These are phyloP conservation scores for Drosophila robusta DNA, from an alignment of 2,888 invertebrate species.

Conservation along the genomic window DNA sequence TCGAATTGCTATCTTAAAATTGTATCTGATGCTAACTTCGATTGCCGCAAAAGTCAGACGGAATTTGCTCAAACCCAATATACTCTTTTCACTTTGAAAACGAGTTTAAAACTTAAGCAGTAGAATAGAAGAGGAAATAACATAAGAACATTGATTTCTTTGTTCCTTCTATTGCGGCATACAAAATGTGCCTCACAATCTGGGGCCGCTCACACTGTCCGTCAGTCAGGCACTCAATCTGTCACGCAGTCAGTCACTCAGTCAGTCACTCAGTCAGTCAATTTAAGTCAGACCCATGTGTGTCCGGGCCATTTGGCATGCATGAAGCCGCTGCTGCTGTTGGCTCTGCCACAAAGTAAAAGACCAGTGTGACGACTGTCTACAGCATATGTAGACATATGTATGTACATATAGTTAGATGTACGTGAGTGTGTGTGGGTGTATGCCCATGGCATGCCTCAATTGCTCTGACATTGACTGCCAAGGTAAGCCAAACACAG, in stretches of 20 bases:
- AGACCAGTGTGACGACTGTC: conserved; percentile 35
- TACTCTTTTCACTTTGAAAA: no score
- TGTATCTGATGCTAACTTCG: no score
- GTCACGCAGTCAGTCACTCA: conserved; percentile 9
- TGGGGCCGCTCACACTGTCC: neutral
- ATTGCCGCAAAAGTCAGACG: no score
- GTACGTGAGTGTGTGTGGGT: conserved; percentile 11
- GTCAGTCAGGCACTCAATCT: conserved; percentile 9
- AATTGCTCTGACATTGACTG: conserved; percentile 76
- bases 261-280: conserved; percentile 21
- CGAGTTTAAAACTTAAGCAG: no score
- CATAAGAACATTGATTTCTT: neutral
- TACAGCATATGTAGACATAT: conserved; percentile 23
- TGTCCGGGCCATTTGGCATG: conserved; percentile 31
- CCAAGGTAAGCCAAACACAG: conserved; percentile 64
- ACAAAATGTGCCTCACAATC: neutral
- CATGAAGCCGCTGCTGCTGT: conserved; percentile 13
- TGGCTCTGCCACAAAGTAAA: conserved; percentile 38
- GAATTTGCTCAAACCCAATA: no score
- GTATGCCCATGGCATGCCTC: conserved; percentile 47
- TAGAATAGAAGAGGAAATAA: no score
- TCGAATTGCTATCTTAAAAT: no score
- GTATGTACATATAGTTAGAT: conserved; percentile 6
- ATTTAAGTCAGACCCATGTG: conserved; percentile 32
- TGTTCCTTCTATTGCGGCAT: conserved; percentile 2